A percentile compares a stretch with the other conserved stretches of the same genome.
Evolutionary conservation across 2,797 vertebrate species (phyloP).

Genomic region (Dipus sagitta): DNA sequence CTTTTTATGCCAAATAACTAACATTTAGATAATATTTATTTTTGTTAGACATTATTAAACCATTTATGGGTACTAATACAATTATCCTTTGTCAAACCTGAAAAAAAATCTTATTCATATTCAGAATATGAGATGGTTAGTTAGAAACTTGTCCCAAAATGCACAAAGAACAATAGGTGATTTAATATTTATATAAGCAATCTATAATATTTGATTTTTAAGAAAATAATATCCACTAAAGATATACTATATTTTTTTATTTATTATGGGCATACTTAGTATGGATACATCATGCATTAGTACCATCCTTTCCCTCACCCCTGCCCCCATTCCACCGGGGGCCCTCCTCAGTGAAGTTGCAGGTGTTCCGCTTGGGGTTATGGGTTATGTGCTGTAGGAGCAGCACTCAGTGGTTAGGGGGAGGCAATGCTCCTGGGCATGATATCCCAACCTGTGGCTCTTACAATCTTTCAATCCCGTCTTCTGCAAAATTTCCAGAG

Average conservation of each 20-base stretch:
- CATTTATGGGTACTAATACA: neutral
- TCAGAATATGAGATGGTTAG: neutral
- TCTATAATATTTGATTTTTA: neutral
- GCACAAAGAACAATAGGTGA: neutral
- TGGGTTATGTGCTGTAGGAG: too few relatives aligned
- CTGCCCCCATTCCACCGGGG: too few relatives aligned
- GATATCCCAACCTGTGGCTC: too few relatives aligned
- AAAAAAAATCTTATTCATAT: neutral
- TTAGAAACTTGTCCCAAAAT: neutral
- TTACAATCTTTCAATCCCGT: too few relatives aligned
- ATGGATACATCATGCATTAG: too few relatives aligned
- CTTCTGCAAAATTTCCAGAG: too few relatives aligned
- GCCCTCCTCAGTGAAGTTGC: too few relatives aligned
- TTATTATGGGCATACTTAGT: too few relatives aligned
- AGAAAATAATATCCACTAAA: neutral
- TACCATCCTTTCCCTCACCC: too few relatives aligned
- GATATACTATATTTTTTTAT: neutral
- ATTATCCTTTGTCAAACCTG: neutral
- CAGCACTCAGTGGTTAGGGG: too few relatives aligned
- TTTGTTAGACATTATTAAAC: neutral
- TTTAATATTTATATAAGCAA: constrained; percentile 22
- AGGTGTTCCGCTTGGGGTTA: too few relatives aligned
- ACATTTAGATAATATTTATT: neutral
- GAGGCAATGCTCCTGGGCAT: too few relatives aligned
- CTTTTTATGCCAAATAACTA: neutral